phyloP scores from a whole-genome alignment of 1,140 invertebrate genomes.

The Lepidurus couesii region DNA sequence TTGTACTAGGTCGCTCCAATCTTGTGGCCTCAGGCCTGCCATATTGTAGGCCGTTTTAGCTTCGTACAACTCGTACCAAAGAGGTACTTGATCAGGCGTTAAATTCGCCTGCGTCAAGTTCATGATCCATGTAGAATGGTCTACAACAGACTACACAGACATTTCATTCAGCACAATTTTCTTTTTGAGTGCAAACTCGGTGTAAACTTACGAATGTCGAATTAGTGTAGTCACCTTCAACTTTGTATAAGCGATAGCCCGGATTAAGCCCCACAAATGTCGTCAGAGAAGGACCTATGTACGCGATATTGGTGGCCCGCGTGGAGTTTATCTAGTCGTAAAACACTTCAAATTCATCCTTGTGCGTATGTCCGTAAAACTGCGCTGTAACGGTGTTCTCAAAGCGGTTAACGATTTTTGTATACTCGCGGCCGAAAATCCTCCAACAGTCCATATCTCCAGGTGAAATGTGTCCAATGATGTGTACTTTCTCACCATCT shows the following conservation, averaged over 20 bases:
- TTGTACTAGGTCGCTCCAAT: slow-evolving; percentile 43
- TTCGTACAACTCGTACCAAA: slow-evolving; percentile 62
- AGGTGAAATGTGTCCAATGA: slow-evolving; percentile 74
- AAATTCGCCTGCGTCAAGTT: slow-evolving; percentile 69
- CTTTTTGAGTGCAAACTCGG: slow-evolving; percentile 28
- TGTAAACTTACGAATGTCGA: slow-evolving; percentile 29
- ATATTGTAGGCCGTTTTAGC: slow-evolving; percentile 59
- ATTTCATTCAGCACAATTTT: slow-evolving; percentile 42
- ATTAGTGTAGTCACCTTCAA: slow-evolving; percentile 48
- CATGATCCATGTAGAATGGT: slow-evolving; percentile 66
- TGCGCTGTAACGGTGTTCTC: slow-evolving; percentile 62
- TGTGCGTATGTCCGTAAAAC: slow-evolving; percentile 76
- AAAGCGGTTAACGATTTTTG: slow-evolving; percentile 56
- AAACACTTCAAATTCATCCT: slow-evolving; percentile 65
- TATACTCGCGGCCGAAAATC: slow-evolving; percentile 60
- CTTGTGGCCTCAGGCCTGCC: slow-evolving; percentile 42
- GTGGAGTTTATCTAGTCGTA: slow-evolving; percentile 50
- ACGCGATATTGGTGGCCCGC: slow-evolving; percentile 59
- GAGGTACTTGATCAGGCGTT: slow-evolving; percentile 48
- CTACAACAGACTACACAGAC: slow-evolving; percentile 48
- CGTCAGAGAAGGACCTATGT: slow-evolving; percentile 70
- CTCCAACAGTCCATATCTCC: slow-evolving; percentile 60
- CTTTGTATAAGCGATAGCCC: slow-evolving; percentile 68
- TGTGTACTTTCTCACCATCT: slow-evolving; percentile 62
- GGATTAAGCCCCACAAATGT: slow-evolving; percentile 62